Percentiles rank a stretch among this genome's conserved stretches.
These are phyloP conservation scores for Lanistes nyassanus DNA, from an alignment of 1,140 invertebrate genomes.

Conservation along the genomic window DNA sequence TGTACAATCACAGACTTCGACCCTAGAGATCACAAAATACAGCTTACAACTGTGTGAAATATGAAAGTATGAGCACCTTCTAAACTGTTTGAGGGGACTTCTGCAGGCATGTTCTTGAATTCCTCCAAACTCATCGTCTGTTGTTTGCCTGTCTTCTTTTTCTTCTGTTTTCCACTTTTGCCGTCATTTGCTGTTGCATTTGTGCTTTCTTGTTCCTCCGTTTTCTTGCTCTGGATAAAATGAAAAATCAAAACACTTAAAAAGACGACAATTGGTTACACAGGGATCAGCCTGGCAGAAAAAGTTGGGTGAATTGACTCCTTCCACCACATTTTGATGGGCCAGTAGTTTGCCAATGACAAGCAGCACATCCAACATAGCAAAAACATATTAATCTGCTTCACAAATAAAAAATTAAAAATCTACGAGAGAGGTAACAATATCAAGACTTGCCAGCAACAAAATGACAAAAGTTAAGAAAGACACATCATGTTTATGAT, in stretches of 20 bases:
- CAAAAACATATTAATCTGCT: neutral
- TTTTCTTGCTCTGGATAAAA: slow-evolving; percentile 14
- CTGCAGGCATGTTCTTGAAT: slow-evolving; percentile 70
- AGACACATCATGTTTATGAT: too few relatives aligned
- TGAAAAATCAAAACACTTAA: neutral
- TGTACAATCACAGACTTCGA: too few relatives aligned
- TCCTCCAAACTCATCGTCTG: slow-evolving; percentile 74
- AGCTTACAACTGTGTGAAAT: neutral
- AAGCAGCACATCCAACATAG: neutral
- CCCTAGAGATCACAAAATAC: too few relatives aligned
- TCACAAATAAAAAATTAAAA: neutral
- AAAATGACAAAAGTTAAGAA: too few relatives aligned
- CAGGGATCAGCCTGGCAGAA: neutral
- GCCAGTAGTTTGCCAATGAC: too few relatives aligned
- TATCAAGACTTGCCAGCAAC: too few relatives aligned
- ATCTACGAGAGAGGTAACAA: neutral
- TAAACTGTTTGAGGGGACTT: slow-evolving; percentile 32
- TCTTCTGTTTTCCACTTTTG: slow-evolving; percentile 61
- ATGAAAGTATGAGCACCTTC: slow-evolving; percentile 34
- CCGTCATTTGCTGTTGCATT: slow-evolving; percentile 42
- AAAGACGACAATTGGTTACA: neutral
- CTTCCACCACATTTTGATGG: too few relatives aligned
- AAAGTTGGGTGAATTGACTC: neutral
- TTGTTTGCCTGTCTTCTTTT: slow-evolving; percentile 75
- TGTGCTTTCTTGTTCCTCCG: slow-evolving; percentile 10